Base-by-base conservation (phyloP, 2,113 vertebrate genomes). In the Lepus europaeus region DNA sequence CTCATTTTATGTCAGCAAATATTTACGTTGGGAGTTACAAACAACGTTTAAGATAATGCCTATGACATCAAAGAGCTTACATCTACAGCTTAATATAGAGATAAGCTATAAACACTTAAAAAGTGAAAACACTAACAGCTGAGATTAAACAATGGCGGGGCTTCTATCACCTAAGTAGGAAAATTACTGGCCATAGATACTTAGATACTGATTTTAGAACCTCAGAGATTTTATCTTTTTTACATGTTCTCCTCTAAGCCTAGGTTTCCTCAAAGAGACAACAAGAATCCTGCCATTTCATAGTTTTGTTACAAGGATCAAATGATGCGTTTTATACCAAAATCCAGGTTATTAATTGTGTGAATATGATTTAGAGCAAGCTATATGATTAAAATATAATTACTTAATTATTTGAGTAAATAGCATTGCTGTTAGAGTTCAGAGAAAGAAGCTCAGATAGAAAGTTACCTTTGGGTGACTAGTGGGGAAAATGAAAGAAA, bases 251-350 rank as follows among this genome's bases (percentile, higher is more conserved):
- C 84, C 45, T 66, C 49, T 59, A 94, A 90, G 66, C 13, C 56
- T 88, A 83, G 9, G 9, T 94, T 88, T 84, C 78, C 51, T 84
- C 12, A 63, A 51, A 63, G 79, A 77, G 72, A 91, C 91, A 93
- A 66, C 10, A 77, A 12, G 6, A 91, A 78, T 76, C 23, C 36
- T 63, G 31, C 29, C n/a, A 74, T 82, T 83, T 90, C 20, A 78
- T 0, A 59, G 56, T 80, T 87, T 77, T 36, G 6, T 86, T 81
- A 51, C 17, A 22, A 87, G 81, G 39, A 33, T 82, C 56, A 84
- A 84, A 74, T 87, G 20, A 93, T 20, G 29, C 20, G 16, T 86
- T 59, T 2, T 59, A n/a, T 80, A 33, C 56, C 29, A 64, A 78
- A 90, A 7, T 74, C 39, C 25, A 33, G 73, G 49, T 87, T 92